Evolutionary conservation across 2,888 invertebrate genomes (phyloP), one percentile per base, ranked within the genome.

Genomic region (Xestia sexstrigata): DNA sequence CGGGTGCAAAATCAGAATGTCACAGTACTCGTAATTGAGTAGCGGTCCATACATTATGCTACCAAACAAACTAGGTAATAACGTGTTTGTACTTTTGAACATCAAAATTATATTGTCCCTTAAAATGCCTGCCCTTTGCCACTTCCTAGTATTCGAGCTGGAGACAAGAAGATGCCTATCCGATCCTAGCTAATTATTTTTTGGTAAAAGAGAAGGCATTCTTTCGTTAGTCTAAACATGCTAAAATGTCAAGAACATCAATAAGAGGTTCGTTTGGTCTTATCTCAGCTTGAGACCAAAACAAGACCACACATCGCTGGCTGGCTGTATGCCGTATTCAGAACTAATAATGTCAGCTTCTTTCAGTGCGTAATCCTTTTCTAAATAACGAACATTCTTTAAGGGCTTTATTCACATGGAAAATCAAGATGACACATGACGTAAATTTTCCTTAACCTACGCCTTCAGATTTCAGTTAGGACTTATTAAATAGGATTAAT

Each of bases 401-500:
- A 52, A 9, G n/a, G 23, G 70, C 62, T 58, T 52, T n/a, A 77
- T 60, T 11, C 69, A 81, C 13, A 20, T 63, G 39, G 52, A 72
- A 81, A 84, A n/a, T 72, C 74, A 63, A 69, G 39, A 17, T 71
- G 76, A 58, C 52, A 74, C 30, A 20, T 62, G 30, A 66, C 42
- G 30, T 58, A 55, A 66, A 74, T 63, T 70, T 74, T 72, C 62
- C 66, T n/a, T 74, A 84, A 66, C 69, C 71, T 81, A 77, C 69
- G 55, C 60, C 60, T 49, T 47, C 63, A 60, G 17, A 68, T 55
- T 60, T 71, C 23, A 73, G 35, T 74, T 47, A 68, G 5, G 26
- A 35, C 35, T 35, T 74, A 67, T 73, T 60, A 62, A 74, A 5
- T 80, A 69, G 65, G 73, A 76, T 80, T 30, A 20, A 17, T 79